These are phyloP conservation scores for Drosophila insularis DNA, from an alignment of 1,140 invertebrate species.

Conservation along the genomic window DNA sequence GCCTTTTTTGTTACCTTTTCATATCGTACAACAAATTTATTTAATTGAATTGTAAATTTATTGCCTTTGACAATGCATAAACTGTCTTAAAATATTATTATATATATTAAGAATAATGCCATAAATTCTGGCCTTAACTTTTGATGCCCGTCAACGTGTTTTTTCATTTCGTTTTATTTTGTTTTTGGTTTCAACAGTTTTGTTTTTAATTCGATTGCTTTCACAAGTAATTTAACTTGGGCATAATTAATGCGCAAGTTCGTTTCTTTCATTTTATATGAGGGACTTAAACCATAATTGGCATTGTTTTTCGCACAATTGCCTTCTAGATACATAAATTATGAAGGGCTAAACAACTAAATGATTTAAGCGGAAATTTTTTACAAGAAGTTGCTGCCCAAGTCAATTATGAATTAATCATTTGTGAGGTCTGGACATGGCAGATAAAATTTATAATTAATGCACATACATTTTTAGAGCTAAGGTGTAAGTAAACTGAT, in stretches of 20 bases:
- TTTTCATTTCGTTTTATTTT: neutral
- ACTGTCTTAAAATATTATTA: constrained; percentile 5
- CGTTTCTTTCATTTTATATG: neutral
- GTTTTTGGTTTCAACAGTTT: neutral
- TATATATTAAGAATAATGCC: neutral
- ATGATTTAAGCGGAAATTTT: neutral
- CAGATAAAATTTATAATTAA: neutral
- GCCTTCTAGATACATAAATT: constrained; percentile 2
- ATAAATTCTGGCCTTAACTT: neutral
- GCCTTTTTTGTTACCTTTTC: neutral
- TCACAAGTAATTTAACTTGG: neutral
- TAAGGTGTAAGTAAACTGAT: constrained; percentile 1
- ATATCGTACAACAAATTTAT: constrained; percentile 8
- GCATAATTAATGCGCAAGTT: neutral
- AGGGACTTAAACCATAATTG: neutral
- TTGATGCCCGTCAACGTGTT: neutral
- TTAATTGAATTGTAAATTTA: constrained; percentile 11
- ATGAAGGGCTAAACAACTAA: neutral
- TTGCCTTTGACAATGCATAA: neutral
- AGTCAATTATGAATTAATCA: constrained; percentile 4
- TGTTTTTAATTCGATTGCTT: neutral
- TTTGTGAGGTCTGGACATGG: neutral
- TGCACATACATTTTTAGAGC: neutral
- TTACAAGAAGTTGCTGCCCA: neutral
- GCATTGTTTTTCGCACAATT: constrained; percentile 4